phyloP scores from a whole-genome alignment of 1,140 invertebrate genomes.

The Tetraneura akinire region DNA sequence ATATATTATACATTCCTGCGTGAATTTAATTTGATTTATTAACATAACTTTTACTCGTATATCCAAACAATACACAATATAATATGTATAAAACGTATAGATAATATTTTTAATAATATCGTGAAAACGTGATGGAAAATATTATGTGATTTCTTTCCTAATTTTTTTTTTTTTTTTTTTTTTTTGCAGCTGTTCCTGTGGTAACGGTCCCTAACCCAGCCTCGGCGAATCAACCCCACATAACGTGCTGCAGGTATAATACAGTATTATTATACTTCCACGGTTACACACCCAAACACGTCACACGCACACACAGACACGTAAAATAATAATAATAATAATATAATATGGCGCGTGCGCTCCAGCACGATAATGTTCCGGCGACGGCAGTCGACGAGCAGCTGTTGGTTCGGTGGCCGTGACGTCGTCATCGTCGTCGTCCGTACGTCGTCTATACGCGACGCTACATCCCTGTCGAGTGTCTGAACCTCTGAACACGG shows the following conservation, averaged over 20 bases:
- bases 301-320: neutral
- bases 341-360: slow-evolving; percentile 45
- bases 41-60: no score
- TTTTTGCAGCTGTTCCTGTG: slow-evolving; percentile 36
- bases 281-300: neutral
- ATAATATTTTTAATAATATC: no score
- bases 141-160: neutral
- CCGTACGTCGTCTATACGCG: neutral
- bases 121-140: neutral
- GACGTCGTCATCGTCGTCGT: slow-evolving; percentile 20
- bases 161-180: slow-evolving; percentile 2
- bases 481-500: no score
- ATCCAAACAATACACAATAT: no score
- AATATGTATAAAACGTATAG: no score
- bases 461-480: neutral
- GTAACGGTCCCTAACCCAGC: slow-evolving; percentile 41
- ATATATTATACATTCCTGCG: no score
- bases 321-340: slow-evolving; percentile 28
- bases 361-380: slow-evolving; percentile 19
- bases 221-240: slow-evolving; percentile 32
- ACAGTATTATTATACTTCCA: neutral
- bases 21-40: no score
- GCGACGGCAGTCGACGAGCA: neutral
- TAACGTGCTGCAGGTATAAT: slow-evolving; percentile 8
- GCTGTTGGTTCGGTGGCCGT: slow-evolving; percentile 33